These are phyloP conservation scores for Gambusia holbrooki DNA, from an alignment of 2,113 vertebrate genomes.

Conservation along the genomic window DNA sequence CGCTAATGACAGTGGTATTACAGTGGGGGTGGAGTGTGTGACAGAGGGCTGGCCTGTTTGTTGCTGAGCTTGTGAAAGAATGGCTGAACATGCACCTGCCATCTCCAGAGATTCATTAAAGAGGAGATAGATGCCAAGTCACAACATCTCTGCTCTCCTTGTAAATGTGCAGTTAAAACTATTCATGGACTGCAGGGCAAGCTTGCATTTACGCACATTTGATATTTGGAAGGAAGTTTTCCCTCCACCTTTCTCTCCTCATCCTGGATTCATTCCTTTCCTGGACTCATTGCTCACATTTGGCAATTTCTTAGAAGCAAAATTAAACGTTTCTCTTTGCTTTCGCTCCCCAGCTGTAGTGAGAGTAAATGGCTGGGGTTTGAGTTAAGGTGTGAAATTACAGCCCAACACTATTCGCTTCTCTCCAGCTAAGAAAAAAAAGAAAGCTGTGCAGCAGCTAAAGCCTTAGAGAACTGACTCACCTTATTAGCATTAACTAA, in stretches of 20 bases:
- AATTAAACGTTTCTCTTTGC: conserved; percentile 49
- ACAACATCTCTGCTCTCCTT: conserved; percentile 49
- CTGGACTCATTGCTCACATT: conserved; percentile 31
- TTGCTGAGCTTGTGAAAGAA: conserved; percentile 77
- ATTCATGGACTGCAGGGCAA: conserved; percentile 1
- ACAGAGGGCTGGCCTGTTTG: conserved; percentile 59
- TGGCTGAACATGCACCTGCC: conserved; percentile 81
- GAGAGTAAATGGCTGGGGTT: conserved; percentile 22
- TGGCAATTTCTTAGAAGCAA: conserved; percentile 38
- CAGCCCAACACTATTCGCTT: conserved; percentile 53
- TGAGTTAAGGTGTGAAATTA: conserved; percentile 65
- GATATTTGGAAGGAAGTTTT: conserved; percentile 28
- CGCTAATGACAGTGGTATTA: conserved; percentile 77
- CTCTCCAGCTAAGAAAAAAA: conserved; percentile 9
- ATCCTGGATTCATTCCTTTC: conserved; percentile 10
- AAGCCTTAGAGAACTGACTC: conserved; percentile 32
- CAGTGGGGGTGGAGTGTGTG: conserved; percentile 45
- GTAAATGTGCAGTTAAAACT: conserved; percentile 36
- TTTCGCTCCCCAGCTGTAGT: conserved; percentile 28
- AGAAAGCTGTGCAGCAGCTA: conserved; percentile 39
- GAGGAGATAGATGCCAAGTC: conserved; percentile 65
- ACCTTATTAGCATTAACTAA: conserved; percentile 54
- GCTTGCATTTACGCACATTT: conserved; percentile 5
- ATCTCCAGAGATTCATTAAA: conserved; percentile 83
- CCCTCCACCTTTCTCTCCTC: not conserved